Base-by-base conservation (phyloP, 1,140 invertebrate species). In the Anastatus disparis region DNA sequence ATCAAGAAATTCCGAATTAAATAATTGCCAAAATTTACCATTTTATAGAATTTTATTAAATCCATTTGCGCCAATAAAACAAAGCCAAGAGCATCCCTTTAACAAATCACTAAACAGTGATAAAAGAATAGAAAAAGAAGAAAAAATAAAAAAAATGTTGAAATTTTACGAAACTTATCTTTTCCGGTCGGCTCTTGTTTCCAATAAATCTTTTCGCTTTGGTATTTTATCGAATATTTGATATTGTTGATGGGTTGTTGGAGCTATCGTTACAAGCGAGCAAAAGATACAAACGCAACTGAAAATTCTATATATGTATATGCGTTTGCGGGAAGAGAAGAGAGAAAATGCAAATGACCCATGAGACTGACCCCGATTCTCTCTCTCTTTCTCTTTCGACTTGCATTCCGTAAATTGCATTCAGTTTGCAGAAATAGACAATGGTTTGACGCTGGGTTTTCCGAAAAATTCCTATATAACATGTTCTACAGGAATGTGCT, bases 381-480 rank as follows among this genome's bases (percentile, higher is more conserved):
- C 44, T 31, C n/a, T n/a, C n/a, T n/a, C n/a, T n/a, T n/a, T n/a
- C n/a, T n/a, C n/a, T n/a, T n/a, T n/a, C n/a, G n/a, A n/a, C 58
- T 56, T 46, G 31, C 71, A 69, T 73, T 73, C 59, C 65, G 46
- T 50, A 64, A 73, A 73, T 68, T 53, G 65, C 66, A 59, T 64
- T 69, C 35, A 40, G 35, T 48, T 42, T 46, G 13, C 29, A 63
- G 24, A 64, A 64, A 59, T 52, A 69, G 71, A 65, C 71, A 64
- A 72, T 62, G 48, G 58, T 63, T 64, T 17, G 58, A 68, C 48
- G 52, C 20, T 3, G 27, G 29, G n/a, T n/a, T n/a, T n/a, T 35
- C 42, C 8, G 31, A 52, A 64, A 64, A 64, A 64, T 52, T 53
- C 44, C 35, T 4, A 4, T 3, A 22, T 6, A 8, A 4, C 46